A percentile compares a stretch with the other conserved stretches of the same genome.
phyloP scores from a whole-genome alignment of 2,113 vertebrate genomes.

The Sceloporus tristichus region DNA sequence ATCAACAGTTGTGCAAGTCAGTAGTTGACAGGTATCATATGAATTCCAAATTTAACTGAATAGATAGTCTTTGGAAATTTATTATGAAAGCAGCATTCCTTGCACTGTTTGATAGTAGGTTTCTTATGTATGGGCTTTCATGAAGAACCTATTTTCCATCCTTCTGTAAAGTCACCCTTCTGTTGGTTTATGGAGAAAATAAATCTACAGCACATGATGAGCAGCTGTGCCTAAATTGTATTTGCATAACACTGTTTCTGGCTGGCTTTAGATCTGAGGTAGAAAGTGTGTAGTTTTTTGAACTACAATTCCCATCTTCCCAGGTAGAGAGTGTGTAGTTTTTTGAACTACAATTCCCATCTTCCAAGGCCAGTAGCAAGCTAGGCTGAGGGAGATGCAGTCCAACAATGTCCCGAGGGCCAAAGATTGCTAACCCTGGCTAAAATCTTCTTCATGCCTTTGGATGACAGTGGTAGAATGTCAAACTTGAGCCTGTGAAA shows the following conservation, averaged over 20 bases:
- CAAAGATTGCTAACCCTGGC: too few relatives aligned
- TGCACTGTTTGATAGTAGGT: background rate
- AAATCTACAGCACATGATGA: background rate
- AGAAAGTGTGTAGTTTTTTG: too few relatives aligned
- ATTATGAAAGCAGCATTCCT: background rate
- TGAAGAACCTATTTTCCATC: background rate
- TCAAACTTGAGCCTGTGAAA: background rate
- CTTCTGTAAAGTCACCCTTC: background rate
- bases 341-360: too few relatives aligned
- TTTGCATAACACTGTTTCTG: too few relatives aligned
- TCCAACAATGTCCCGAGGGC: too few relatives aligned
- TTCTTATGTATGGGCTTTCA: background rate
- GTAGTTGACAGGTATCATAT: background rate
- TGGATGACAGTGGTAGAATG: background rate
- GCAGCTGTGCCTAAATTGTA: background rate
- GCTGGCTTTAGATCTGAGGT: background rate
- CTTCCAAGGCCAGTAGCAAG: too few relatives aligned
- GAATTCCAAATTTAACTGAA: background rate
- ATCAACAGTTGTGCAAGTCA: background rate
- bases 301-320: too few relatives aligned
- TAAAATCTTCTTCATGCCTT: too few relatives aligned
- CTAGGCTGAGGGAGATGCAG: too few relatives aligned
- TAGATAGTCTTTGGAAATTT: constrained; percentile 22
- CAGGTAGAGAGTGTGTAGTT: too few relatives aligned
- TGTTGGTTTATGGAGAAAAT: background rate